Evolutionary conservation across 2,113 vertebrate species (phyloP).

Genomic region (Brevimyrus niger): DNA sequence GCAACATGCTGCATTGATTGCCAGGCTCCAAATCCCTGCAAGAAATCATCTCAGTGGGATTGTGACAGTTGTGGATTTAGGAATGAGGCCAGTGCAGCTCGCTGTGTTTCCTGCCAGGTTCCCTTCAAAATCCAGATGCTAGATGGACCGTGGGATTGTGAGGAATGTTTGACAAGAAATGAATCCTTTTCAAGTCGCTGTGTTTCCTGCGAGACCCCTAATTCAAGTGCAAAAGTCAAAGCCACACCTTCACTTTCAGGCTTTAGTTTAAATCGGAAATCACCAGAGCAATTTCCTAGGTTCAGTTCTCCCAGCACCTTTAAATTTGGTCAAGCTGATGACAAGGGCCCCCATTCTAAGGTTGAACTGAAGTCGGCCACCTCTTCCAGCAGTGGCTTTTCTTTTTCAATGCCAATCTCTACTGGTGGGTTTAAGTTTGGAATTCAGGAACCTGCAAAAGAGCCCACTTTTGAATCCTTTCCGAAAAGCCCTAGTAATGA

Average conservation of each 20-base stretch:
- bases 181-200: slow-evolving; percentile 57
- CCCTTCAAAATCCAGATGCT: slow-evolving; percentile 36
- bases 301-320: slow-evolving; percentile 57
- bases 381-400: slow-evolving; percentile 61
- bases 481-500: slow-evolving; percentile 65
- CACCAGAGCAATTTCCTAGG: slow-evolving; percentile 49
- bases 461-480: slow-evolving; percentile 49
- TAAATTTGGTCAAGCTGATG: slow-evolving; percentile 72
- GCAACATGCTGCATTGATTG: background rate
- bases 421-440: slow-evolving; percentile 79
- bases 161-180: slow-evolving; percentile 60
- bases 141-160: slow-evolving; percentile 71
- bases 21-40: slow-evolving; percentile 25
- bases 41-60: slow-evolving; percentile 56
- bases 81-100: slow-evolving; percentile 8
- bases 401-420: slow-evolving; percentile 63
- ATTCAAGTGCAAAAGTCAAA: slow-evolving; percentile 55
- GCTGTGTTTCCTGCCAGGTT: background rate
- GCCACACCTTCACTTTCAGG: slow-evolving; percentile 41
- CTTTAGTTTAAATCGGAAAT: slow-evolving; percentile 49
- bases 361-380: background rate
- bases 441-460: slow-evolving; percentile 63
- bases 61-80: slow-evolving; percentile 66
- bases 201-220: slow-evolving; percentile 58
- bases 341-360: slow-evolving; percentile 38